These are phyloP conservation scores for Dromas ardeola DNA, from an alignment of 2,113 vertebrate species.

Conservation along the genomic window DNA sequence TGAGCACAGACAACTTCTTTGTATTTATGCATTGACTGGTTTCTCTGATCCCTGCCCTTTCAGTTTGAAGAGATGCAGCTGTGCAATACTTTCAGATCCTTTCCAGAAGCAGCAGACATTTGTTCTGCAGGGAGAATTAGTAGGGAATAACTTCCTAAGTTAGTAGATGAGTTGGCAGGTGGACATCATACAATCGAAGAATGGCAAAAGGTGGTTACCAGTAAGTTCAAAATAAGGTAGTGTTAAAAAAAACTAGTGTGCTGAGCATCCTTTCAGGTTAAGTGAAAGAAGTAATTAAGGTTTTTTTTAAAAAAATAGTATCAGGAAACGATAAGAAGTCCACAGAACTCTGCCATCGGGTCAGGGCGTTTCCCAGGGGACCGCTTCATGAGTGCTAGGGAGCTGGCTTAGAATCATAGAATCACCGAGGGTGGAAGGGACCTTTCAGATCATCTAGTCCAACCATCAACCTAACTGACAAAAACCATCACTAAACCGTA, in stretches of 20 bases:
- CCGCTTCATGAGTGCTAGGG: background rate
- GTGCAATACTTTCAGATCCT: background rate
- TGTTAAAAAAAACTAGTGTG: background rate
- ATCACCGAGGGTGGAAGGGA: too few relatives aligned
- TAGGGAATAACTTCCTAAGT: background rate
- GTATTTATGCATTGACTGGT: background rate
- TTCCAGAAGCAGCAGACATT: background rate
- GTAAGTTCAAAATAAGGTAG: background rate
- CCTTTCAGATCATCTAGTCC: too few relatives aligned
- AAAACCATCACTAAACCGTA: too few relatives aligned
- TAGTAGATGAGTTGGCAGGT: background rate
- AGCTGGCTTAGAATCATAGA: background rate
- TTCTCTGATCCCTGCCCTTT: background rate
- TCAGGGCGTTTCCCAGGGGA: background rate
- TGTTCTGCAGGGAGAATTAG: background rate
- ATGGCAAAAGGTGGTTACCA: background rate
- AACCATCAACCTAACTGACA: too few relatives aligned
- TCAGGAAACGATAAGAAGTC: background rate
- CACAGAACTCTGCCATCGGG: background rate
- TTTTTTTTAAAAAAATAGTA: background rate
- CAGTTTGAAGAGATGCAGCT: background rate
- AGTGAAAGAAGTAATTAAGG: background rate
- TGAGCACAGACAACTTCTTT: background rate
- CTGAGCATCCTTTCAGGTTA: background rate
- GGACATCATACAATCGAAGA: background rate